Conservation (phyloP, 2,797 vertebrate species). For the Coluber constrictor region DNA sequence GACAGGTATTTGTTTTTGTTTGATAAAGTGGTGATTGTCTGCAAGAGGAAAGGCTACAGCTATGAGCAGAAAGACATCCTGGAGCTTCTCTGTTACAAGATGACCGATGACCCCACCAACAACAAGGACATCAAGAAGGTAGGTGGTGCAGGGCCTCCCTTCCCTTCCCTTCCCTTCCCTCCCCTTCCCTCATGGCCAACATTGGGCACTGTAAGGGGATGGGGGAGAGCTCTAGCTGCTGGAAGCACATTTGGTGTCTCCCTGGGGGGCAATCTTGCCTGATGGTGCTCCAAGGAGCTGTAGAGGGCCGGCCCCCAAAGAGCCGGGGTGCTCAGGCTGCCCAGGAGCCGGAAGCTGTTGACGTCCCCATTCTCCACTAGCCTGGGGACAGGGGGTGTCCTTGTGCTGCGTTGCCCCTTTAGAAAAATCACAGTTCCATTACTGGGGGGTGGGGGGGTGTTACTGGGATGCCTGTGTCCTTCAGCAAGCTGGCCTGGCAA, state of each 20-base stretch:
- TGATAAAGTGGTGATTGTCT: slow-evolving; percentile 97
- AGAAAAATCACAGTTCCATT: background rate
- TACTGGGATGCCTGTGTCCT: background rate
- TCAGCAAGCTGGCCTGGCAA: background rate
- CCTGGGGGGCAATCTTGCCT: background rate
- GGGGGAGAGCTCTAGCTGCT: background rate
- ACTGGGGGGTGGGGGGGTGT: background rate
- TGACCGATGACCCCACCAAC: slow-evolving; percentile 97
- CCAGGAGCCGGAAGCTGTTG: background rate
- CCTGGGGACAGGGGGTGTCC: background rate
- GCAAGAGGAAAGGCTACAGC: slow-evolving; percentile 92
- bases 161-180: background rate
- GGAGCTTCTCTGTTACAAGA: slow-evolving; percentile 92
- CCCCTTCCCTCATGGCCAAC: background rate
- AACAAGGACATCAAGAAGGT: slow-evolving; percentile 98
- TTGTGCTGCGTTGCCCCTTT: background rate
- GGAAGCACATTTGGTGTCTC: background rate
- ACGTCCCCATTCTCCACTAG: background rate
- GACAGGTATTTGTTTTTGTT: slow-evolving; percentile 96
- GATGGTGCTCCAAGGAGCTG: background rate
- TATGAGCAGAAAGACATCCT: slow-evolving; percentile 98
- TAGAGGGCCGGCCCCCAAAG: background rate
- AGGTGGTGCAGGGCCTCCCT: too few relatives aligned
- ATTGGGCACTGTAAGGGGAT: too few relatives aligned
- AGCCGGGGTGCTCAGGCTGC: background rate